A percentile compares a stretch with the other conserved stretches of the same genome.
Conservation (phyloP, 2,888 invertebrate genomes). For the Drosophila sordidapex region DNA sequence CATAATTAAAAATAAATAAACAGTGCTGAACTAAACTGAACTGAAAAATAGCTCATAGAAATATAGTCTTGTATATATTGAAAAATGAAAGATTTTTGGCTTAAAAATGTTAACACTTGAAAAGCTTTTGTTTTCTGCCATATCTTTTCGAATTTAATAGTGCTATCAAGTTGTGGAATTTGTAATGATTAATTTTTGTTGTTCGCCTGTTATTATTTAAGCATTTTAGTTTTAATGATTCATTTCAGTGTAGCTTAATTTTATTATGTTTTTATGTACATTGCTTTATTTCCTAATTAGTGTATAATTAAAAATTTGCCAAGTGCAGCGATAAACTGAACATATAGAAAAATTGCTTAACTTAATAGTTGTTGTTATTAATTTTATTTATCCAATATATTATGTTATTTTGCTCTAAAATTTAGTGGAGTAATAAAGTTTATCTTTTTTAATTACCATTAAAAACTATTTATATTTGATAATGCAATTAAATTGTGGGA, state of each 20-base stretch:
- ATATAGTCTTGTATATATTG: no score
- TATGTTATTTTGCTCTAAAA: not conserved
- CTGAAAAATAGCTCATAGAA: not conserved
- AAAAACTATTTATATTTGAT: constrained; percentile 34
- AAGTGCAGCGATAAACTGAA: not conserved
- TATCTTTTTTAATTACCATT: constrained; percentile 6
- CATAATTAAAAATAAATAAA: not conserved
- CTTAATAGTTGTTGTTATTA: no score
- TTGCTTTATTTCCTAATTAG: not conserved
- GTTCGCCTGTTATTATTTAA: not conserved
- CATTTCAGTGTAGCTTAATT: fast-evolving
- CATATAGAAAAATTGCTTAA: not conserved
- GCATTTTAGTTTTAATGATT: not conserved
- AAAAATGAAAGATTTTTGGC: not conserved
- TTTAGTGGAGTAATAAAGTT: not conserved
- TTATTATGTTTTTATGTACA: not conserved
- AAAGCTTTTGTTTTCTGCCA: not conserved
- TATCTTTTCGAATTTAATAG: no score
- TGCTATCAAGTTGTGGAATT: no score
- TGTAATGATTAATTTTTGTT: no score
- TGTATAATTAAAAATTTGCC: not conserved
- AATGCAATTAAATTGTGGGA: constrained; percentile 18
- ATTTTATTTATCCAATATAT: not conserved
- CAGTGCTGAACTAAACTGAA: not conserved
- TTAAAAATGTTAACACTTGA: not conserved